Percentiles rank a stretch among this genome's conserved stretches.
These are phyloP conservation scores for Avahi laniger DNA, from an alignment of 2,797 vertebrate species.

Conservation along the genomic window DNA sequence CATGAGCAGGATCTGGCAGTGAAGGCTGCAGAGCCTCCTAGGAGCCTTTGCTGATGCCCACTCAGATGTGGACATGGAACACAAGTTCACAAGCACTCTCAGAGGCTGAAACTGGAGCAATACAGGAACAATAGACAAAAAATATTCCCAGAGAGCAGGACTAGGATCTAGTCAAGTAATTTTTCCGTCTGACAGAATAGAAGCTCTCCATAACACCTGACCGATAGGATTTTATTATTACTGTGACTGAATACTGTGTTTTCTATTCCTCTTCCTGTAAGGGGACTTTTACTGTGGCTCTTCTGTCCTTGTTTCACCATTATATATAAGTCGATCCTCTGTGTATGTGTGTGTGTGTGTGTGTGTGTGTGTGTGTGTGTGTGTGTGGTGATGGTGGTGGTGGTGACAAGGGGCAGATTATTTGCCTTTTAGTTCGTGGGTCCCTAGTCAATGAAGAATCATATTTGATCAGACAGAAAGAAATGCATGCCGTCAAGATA, in stretches of 20 bases:
- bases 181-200: not conserved
- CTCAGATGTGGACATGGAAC: not conserved
- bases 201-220: not conserved
- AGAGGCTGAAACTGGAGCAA: not conserved
- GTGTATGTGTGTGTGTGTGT: not conserved
- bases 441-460: not conserved
- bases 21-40: not conserved
- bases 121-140: not conserved
- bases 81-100: not conserved
- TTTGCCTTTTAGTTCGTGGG: not conserved
- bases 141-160: not conserved
- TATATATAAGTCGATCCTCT: not conserved
- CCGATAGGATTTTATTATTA: not conserved
- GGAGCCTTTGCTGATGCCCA: not conserved
- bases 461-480: not conserved
- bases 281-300: not conserved
- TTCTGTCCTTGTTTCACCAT: not conserved
- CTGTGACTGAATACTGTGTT: not conserved
- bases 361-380: no score
- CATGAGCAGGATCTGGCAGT: not conserved
- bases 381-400: no score
- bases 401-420: accelerated
- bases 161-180: not conserved
- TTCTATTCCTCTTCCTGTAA: not conserved
- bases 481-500: not conserved